Conservation (phyloP, 2,113 vertebrate species). For the Oreochromis aureus region DNA sequence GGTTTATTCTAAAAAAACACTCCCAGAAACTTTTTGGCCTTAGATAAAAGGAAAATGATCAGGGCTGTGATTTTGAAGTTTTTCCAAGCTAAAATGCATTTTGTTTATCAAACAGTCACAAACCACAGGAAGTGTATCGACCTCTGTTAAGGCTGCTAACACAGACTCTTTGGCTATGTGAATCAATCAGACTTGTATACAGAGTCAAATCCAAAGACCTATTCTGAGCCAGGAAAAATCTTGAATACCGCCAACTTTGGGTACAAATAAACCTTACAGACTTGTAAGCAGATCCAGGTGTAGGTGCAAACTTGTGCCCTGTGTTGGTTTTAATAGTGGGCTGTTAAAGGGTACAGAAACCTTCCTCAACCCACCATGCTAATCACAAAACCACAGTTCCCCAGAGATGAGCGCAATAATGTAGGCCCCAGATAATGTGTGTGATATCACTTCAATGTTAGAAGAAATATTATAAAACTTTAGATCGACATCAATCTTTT, state of each 20-base stretch:
- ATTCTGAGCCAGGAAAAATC: not conserved
- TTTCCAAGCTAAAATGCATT: not conserved
- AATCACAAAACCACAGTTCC: not conserved
- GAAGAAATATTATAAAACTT: not conserved
- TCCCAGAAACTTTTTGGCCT: not conserved
- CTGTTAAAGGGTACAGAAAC: not conserved
- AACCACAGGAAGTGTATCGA: not conserved
- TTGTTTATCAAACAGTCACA: not conserved
- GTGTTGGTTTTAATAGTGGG: not conserved
- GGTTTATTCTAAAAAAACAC: not conserved
- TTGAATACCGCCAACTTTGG: not conserved
- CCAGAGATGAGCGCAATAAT: not conserved
- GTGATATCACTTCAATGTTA: not conserved
- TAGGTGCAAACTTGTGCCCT: not conserved
- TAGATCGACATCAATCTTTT: not conserved
- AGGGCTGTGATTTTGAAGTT: not conserved
- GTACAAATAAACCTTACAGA: not conserved
- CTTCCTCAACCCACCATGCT: too few species aligned
- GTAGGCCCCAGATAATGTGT: not conserved
- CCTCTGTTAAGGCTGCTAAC: not conserved
- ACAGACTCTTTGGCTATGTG: not conserved
- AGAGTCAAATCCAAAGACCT: not conserved
- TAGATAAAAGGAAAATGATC: not conserved
- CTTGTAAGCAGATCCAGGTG: not conserved
- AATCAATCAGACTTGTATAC: not conserved